Base-by-base conservation (phyloP, 53 echinoderm and acorn worm species). In the Hippasteria phrygiana region DNA sequence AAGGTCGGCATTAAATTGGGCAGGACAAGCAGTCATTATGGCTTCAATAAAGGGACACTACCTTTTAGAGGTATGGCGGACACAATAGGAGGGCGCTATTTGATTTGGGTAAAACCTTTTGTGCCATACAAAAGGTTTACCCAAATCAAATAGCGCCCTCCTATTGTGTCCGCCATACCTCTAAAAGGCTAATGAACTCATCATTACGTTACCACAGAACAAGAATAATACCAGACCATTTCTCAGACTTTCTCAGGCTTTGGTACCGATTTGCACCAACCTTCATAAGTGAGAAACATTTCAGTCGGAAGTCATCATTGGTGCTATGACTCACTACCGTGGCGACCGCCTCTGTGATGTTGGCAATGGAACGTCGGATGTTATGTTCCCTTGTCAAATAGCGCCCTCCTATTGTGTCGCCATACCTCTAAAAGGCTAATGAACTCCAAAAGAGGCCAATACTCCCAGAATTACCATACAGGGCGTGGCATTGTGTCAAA, bases 281-380 rank as follows among this genome's bases (percentile, higher is more conserved):
- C 89, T 89, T 20, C 55, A 89, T 14, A 18, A 69, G 71, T 32
- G 53, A 50, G 80, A 89, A 89, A 36, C 89, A 89, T 9, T 18
- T 69, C 29, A 79, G 78, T 36, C 89, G 67, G 69, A 89, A 89
- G 18, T 89, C 89, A 51, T 89, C 79, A 26, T 89, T 64, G 62
- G 79, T 71, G 64, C 89, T 89, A 37, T 79, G 69, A 50, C 89
- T 89, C 18, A 89, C 89, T 8, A 89, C 37, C 0, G 89, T 79
- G 18, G 71, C 31, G 69, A 89, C 65, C 12, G 89, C 78, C 8
- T 89, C 67, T 17, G 53, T 70, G 53, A 79, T 89, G 50, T 62
- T 89, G 24, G 36, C 2, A 37, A 89, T 78, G 40, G 89, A 67
- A 1, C 71, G 78, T 78, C 79, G 53, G 16, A 76, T 42, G 62